Evolutionary conservation across 1,140 invertebrate genomes (phyloP).

Genomic region (Drosophila lacteicornis): DNA sequence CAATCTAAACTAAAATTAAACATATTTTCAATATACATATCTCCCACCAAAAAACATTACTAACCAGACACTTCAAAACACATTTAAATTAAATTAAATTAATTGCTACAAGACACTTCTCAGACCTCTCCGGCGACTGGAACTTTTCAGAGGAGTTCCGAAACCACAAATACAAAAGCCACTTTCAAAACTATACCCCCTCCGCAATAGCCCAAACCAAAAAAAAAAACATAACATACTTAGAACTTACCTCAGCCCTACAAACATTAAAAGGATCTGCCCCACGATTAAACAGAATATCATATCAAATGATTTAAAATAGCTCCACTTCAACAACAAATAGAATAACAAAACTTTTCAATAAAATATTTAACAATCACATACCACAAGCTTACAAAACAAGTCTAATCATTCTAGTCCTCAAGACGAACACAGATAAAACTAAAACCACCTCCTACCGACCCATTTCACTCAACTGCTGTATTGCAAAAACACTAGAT

Average conservation of each 20-base stretch:
- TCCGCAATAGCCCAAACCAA: background rate
- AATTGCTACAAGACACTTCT: background rate
- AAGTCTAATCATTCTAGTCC: constrained; percentile 8
- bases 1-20: constrained; percentile 5
- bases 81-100: background rate
- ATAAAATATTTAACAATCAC: constrained; percentile 18
- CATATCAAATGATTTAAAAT: constrained; percentile 13
- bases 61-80: constrained; percentile 8
- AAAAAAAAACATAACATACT: background rate
- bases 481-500: constrained; percentile 7
- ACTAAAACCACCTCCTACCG: constrained; percentile 6
- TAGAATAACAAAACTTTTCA: constrained; percentile 2
- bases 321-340: background rate
- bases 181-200: background rate
- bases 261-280: constrained; percentile 2
- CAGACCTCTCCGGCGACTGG: background rate
- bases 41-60: constrained; percentile 15
- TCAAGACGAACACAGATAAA: constrained; percentile 4
- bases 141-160: constrained; percentile 11
- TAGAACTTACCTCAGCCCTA: background rate
- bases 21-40: constrained; percentile 11
- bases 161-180: background rate
- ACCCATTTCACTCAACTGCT: constrained; percentile 5
- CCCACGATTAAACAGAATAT: constrained; percentile 7
- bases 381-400: constrained; percentile 1